Evolutionary conservation across 2,113 vertebrate species (phyloP), one percentile per base, ranked within the genome.

Genomic region (Cololabis saira): DNA sequence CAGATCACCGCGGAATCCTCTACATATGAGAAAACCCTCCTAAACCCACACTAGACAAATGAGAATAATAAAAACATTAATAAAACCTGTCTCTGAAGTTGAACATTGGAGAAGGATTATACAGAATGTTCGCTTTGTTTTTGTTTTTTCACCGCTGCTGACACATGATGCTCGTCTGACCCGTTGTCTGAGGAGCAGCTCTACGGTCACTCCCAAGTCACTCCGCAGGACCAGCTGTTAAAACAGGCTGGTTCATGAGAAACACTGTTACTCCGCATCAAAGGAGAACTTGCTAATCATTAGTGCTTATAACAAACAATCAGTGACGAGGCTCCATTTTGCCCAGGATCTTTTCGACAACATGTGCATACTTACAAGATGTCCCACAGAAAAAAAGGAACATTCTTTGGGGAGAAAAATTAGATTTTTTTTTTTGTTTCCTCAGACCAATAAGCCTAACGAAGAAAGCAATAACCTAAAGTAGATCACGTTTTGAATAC

Each of bases 31-130:
- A 15, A 12, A 16, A 37, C 70, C 49, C 11, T 13, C 11, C 21
- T 57, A 54, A 75, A 82, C 51, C 65, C 75, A 55, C 78, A 64
- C 43, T 56, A 73, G 57, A 77, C 56, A 56, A 62, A 73, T 58
- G 71, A 71, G 62, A 72, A 74, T 82, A 82, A 83, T 83, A 74
- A 69, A 42, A 53, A 3, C 4, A 12, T 78, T 87, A 79, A 84
- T 80, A 73, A 83, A 82, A 82, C 74, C 18, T 14, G 5, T 71
- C 50, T 53, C 13, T 12, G 1, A 63, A 63, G 47, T 62, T n/a
- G 53, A 71, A 51, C 14, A 16, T 51, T 43, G 43, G 21, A 51
- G 37, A 40, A 13, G 44, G 33, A 59, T 78, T 58, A 63, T 58
- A 68, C 6, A 52, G 49, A 57, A 58, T 21, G 9, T 9, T 41